Evolutionary conservation across 2,888 invertebrate species (phyloP).

Genomic region (Pseudococcus viburni): DNA sequence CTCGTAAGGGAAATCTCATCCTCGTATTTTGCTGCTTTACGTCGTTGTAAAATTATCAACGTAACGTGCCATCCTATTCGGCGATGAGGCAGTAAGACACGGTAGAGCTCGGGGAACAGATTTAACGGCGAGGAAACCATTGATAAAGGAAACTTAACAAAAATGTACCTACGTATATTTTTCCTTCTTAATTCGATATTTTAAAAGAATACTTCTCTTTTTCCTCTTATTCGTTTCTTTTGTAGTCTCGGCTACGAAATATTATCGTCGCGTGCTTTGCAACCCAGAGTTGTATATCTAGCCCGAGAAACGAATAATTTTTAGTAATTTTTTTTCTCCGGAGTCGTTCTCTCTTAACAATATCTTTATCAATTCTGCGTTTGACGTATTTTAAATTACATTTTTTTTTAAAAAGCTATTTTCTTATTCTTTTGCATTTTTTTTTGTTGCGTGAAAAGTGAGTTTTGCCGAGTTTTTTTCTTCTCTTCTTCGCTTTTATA

Average conservation of each 20-base stretch:
- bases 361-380: conserved; percentile 35
- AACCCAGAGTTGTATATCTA: not conserved
- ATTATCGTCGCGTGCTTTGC: conserved; percentile 23
- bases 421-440: conserved; percentile 2
- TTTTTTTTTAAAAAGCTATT: conserved; percentile 4
- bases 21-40: not conserved
- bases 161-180: conserved; percentile 1
- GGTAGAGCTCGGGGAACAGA: not conserved
- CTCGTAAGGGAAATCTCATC: conserved; percentile 22
- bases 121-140: conserved; percentile 27
- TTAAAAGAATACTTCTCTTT: conserved; percentile 1
- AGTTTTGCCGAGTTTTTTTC: not conserved
- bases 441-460: not conserved
- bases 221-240: not conserved
- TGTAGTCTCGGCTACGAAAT: not conserved
- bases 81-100: not conserved
- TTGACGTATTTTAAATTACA: conserved; percentile 35
- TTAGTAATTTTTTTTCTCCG: conserved; percentile 3
- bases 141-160: conserved; percentile 15
- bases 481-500: not conserved
- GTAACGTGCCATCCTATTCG: not conserved
- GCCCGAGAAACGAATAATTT: conserved; percentile 11
- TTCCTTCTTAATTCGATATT: not conserved
- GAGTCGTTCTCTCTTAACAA: conserved; percentile 11
- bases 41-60: conserved; percentile 6